Evolutionary conservation across 92 coral and sea anemone genomes (phyloP).

Genomic region (Zoanthus sansibaricus): DNA sequence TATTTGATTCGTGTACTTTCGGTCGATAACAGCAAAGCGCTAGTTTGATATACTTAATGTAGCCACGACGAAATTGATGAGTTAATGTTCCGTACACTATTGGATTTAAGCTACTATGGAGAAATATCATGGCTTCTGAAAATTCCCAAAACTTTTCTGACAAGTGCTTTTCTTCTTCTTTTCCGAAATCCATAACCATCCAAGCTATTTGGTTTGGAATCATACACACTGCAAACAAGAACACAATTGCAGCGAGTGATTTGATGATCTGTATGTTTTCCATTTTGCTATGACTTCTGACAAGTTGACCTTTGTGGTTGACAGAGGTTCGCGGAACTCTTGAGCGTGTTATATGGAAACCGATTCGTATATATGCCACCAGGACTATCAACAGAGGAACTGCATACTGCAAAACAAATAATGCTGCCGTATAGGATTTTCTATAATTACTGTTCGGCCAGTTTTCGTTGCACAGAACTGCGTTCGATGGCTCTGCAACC

Average conservation of each 20-base stretch:
- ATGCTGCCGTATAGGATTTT: conserved; percentile 75
- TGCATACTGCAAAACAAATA: conserved; percentile 87
- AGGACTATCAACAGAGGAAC: conserved; percentile 76
- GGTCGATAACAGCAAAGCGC: conserved; percentile 64
- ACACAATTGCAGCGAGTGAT: conserved; percentile 81
- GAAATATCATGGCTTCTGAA: conserved; percentile 81
- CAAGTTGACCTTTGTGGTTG: conserved; percentile 72
- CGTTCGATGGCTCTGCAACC: conserved; percentile 60
- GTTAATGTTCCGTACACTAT: conserved; percentile 87
- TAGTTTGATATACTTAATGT: conserved; percentile 62
- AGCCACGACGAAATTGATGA: conserved; percentile 86
- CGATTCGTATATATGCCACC: conserved; percentile 80
- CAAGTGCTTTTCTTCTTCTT: conserved; percentile 70
- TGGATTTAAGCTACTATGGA: conserved; percentile 90
- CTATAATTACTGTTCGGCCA: conserved; percentile 75
- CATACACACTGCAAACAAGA: conserved; percentile 85
- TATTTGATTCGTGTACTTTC: not conserved
- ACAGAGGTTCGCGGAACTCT: conserved; percentile 75
- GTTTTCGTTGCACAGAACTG: conserved; percentile 63
- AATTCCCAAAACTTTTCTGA: conserved; percentile 79
- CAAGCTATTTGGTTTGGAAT: conserved; percentile 93
- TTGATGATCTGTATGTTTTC: conserved; percentile 88
- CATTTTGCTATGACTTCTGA: conserved; percentile 60
- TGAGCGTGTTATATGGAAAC: conserved; percentile 56
- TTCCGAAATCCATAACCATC: conserved; percentile 90